A percentile compares a stretch with the other conserved stretches of the same genome.
Conservation (phyloP, 1,140 invertebrate genomes). For the Caligus rogercresseyi region DNA sequence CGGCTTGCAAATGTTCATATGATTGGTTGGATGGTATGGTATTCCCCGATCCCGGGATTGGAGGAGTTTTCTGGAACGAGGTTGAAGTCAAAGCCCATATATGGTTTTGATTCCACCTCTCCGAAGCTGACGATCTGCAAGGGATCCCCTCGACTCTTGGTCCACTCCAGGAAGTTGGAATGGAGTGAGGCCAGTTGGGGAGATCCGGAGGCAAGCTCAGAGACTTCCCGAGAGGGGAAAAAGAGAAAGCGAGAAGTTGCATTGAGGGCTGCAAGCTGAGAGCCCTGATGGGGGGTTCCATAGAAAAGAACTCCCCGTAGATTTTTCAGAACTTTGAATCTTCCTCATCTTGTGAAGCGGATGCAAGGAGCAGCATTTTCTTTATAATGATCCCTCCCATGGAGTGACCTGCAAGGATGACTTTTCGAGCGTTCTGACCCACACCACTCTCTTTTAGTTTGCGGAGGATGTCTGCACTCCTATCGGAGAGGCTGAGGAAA, state of each 20-base stretch:
- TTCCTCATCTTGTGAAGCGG: neutral
- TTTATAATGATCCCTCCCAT: slow-evolving; percentile 19
- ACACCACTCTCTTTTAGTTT: slow-evolving; percentile 10
- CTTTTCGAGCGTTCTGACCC: neutral
- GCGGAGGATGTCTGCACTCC: slow-evolving; percentile 3
- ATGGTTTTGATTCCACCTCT: slow-evolving; percentile 1
- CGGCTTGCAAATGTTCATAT: slow-evolving; percentile 20
- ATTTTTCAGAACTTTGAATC: slow-evolving; percentile 5
- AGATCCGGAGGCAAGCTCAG: slow-evolving; percentile 6
- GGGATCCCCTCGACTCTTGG: neutral
- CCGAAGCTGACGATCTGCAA: slow-evolving; percentile 14
- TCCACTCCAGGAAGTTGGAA: neutral
- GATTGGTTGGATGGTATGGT: slow-evolving; percentile 8
- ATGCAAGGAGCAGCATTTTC: slow-evolving; percentile 13
- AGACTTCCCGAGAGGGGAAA: slow-evolving; percentile 16
- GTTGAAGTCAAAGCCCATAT: slow-evolving; percentile 12
- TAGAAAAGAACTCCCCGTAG: slow-evolving; percentile 15
- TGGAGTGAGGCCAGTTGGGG: neutral
- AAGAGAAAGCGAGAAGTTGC: slow-evolving; percentile 5
- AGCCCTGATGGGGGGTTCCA: slow-evolving; percentile 14
- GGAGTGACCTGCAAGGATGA: slow-evolving; percentile 18
- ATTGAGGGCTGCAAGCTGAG: slow-evolving; percentile 16
- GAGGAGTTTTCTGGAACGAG: slow-evolving; percentile 16
- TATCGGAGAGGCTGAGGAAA: slow-evolving; percentile 7
- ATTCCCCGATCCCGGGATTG: slow-evolving; percentile 16